Base-by-base conservation (phyloP, 2,113 vertebrate species). In the Prionailurus bengalensis region DNA sequence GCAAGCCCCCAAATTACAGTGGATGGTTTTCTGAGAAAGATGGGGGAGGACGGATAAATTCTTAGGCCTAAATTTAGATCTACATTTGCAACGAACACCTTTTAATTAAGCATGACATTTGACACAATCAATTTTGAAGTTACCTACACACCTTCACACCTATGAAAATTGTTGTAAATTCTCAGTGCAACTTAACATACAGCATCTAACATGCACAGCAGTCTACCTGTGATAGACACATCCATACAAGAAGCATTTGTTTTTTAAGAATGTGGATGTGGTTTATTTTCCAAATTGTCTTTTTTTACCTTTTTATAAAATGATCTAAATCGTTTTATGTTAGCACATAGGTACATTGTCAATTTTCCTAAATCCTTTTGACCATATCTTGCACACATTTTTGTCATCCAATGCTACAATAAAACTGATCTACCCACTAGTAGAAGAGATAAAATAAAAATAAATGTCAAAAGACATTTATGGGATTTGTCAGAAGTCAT, bases 81-180 rank as follows among this genome's bases (percentile, higher is more conserved):
- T 94, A 78, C 96, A 97, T 93, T 97, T 93, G 81, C 88, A 98
- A 98, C 66, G 91, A 97, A 98, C 97, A 98, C 97, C 95, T 98
- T 98, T 98, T 97, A 98, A 98, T 97, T 97, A 98, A 97, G 81
- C 95, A 91, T 97, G 97, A 96, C 95, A 97, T 97, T 97, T 95
- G 97, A 94, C 95, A 98, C 92, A 58, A 71, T 97, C 88, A 76
- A 65, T 33, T 90, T 96, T 86, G 95, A 97, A 94, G 80, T 97
- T 92, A 98, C 98, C 94, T 97, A 89, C 58, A 33, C 76, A 94
- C 58, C 90, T 97, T 98, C 97, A 97, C 97, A 97, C 97, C 97
- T 97, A 90, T 68, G 71, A 90, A 97, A 97, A 97, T 89, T 91
- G 25, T 85, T 92, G 61, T 96, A 97, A 97, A 68, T 95, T 95